A percentile compares a stretch with the other conserved stretches of the same genome.
These are phyloP conservation scores for Ptychochromis oligacanthus DNA, from an alignment of 2,113 vertebrate species.

Conservation along the genomic window DNA sequence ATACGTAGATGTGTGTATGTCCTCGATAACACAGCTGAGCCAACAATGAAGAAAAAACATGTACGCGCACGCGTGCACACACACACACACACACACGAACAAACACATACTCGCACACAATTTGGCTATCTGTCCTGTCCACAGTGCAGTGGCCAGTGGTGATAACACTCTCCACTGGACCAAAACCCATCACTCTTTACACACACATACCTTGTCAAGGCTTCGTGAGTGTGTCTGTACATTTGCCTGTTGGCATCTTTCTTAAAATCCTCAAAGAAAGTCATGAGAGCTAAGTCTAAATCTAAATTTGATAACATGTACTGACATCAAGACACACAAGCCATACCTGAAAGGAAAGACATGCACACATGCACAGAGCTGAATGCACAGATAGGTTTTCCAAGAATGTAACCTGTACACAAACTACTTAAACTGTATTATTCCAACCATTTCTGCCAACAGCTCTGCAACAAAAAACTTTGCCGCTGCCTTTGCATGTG, in stretches of 20 bases:
- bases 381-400: conserved; percentile 29
- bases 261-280: conserved; percentile 38
- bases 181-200: conserved; percentile 57
- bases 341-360: not conserved
- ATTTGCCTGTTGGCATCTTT: conserved; percentile 37
- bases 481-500: not conserved
- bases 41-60: conserved; percentile 41
- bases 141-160: conserved; percentile 55
- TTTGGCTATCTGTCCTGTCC: conserved; percentile 68
- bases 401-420: conserved; percentile 30
- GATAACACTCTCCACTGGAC: conserved; percentile 65
- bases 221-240: conserved; percentile 4
- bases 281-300: conserved; percentile 29
- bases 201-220: conserved; percentile 50
- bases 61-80: not conserved
- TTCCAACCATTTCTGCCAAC: conserved; percentile 24
- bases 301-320: conserved; percentile 32
- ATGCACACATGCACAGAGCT: not conserved
- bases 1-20: conserved; percentile 30
- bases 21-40: conserved; percentile 64
- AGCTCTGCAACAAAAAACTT: not conserved
- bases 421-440: not conserved
- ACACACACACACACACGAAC: rapidly evolving
- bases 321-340: not conserved
- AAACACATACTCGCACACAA: conserved; percentile 4